These are phyloP conservation scores for Thysanoteuthis rhombus DNA, from an alignment of 2,888 invertebrate species.

Conservation along the genomic window DNA sequence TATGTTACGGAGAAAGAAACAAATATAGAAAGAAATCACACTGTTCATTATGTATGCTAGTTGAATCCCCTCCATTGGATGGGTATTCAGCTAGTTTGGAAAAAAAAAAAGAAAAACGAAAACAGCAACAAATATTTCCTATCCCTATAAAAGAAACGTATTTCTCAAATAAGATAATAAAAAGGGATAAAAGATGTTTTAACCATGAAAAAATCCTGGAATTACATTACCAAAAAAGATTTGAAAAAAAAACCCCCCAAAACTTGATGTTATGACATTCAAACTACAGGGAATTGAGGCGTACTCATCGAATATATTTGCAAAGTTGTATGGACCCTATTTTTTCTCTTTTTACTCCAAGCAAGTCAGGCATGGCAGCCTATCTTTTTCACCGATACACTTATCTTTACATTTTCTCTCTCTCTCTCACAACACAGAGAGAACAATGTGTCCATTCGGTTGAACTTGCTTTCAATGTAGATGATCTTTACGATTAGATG, in stretches of 20 bases:
- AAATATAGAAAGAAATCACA: no score
- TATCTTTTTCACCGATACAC: background rate
- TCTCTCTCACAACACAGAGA: background rate
- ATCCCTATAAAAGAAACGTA: background rate
- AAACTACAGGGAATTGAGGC: background rate
- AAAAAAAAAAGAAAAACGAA: background rate
- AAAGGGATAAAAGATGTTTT: background rate
- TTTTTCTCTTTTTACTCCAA: background rate
- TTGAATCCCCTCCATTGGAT: no score
- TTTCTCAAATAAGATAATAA: background rate
- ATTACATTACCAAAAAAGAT: background rate
- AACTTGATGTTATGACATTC: background rate
- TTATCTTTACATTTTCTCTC: background rate
- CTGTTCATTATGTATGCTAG: no score
- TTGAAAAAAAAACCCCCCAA: no score
- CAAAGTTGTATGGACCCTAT: background rate
- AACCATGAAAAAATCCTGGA: background rate
- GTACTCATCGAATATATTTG: background rate
- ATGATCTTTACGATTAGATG: background rate
- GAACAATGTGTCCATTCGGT: background rate
- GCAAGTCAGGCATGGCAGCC: background rate
- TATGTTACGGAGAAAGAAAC: no score
- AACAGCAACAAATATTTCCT: background rate
- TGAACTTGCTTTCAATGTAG: background rate
- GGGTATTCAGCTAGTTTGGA: no score